Evolutionary conservation across 1,140 invertebrate genomes (phyloP).

Genomic region (Anoplophora glabripennis): DNA sequence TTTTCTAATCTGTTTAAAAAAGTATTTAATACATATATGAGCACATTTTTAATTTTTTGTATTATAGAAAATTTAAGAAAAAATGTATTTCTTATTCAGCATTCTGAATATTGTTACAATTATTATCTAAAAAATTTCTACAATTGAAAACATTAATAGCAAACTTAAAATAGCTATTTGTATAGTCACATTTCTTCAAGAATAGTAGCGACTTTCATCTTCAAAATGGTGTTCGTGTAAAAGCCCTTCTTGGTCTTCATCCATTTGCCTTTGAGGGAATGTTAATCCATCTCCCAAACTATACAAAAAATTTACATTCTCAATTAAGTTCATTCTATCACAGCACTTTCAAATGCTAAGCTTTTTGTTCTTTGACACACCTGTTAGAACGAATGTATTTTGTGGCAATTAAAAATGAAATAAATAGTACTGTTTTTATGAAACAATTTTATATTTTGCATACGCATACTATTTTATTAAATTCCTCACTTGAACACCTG

Average conservation of each 20-base stretch:
- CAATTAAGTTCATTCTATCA: neutral
- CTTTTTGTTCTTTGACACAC: no score
- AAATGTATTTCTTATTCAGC: neutral
- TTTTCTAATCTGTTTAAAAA: no score
- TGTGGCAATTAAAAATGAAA: no score
- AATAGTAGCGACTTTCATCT: slow-evolving; percentile 23
- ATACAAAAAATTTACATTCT: slow-evolving; percentile 41
- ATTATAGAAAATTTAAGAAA: neutral
- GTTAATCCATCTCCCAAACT: slow-evolving; percentile 84
- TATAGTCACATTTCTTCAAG: slow-evolving; percentile 1
- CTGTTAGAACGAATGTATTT: no score
- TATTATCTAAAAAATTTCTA: neutral
- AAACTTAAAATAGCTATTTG: neutral
- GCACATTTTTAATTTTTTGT: neutral
- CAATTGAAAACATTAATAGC: neutral
- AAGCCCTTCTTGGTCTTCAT: slow-evolving; percentile 79
- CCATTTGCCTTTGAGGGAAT: slow-evolving; percentile 74
- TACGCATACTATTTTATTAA: no score
- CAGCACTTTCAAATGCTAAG: no score
- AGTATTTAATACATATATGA: no score
- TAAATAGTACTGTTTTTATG: no score
- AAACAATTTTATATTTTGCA: no score
- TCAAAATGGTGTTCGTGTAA: slow-evolving; percentile 46
- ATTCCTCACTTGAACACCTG: no score
- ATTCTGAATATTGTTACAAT: neutral